Conservation (phyloP, 2,888 invertebrate species). For the Steinernema scapterisci region DNA sequence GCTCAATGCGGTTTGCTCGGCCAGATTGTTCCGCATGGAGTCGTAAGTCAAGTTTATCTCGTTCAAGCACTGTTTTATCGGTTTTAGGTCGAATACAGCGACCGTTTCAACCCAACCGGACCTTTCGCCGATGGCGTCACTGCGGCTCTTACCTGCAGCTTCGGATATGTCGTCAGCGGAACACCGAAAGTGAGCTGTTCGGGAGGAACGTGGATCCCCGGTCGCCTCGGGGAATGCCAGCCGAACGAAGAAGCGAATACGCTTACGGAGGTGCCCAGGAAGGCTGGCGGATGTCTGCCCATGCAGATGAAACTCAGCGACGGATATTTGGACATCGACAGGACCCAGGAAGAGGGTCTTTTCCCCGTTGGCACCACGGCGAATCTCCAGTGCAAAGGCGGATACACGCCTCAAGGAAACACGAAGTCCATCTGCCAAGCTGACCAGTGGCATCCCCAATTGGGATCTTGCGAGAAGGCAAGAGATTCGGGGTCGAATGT, state of each 20-base stretch:
- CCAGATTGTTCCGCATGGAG: conserved; percentile 22
- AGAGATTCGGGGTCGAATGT: neutral
- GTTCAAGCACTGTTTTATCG: neutral
- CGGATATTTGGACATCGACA: conserved; percentile 26
- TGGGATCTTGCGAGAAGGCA: conserved; percentile 30
- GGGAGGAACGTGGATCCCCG: conserved; percentile 27
- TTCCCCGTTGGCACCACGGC: neutral
- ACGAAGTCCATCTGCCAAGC: conserved; percentile 20
- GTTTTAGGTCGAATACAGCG: conserved; percentile 33
- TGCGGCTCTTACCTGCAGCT: conserved; percentile 28
- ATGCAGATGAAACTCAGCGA: conserved; percentile 25
- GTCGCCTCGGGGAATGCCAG: conserved; percentile 15
- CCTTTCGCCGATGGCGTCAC: conserved; percentile 25
- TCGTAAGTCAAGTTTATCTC: conserved; percentile 1
- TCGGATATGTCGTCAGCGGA: conserved; percentile 32
- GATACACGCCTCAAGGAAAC: neutral
- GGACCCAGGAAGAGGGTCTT: neutral
- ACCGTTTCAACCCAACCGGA: conserved; percentile 32
- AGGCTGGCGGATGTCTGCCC: conserved; percentile 23
- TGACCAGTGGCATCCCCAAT: conserved; percentile 29
- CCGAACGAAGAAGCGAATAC: neutral
- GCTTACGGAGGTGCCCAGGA: neutral
- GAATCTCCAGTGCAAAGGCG: conserved; percentile 12
- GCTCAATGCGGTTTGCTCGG: neutral
- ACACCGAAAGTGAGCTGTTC: conserved; percentile 11